Percentiles rank a stretch among this genome's conserved stretches.
Conservation (phyloP, 2,113 vertebrate species). For the Equus quagga region DNA sequence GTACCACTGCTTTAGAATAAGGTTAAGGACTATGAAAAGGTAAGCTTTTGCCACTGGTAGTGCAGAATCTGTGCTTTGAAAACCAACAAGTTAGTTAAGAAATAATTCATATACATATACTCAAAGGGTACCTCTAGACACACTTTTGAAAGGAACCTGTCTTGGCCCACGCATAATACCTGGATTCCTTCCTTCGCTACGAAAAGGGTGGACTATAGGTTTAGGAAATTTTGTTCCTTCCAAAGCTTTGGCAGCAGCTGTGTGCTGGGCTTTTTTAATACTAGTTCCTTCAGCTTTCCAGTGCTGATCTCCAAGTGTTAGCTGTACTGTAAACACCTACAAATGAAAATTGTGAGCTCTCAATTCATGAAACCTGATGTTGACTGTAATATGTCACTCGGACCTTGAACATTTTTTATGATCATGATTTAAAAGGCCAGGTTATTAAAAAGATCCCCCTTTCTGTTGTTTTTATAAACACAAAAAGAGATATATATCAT, state of each 20-base stretch:
- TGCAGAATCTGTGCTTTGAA: slow-evolving; percentile 55
- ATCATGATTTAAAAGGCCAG: slow-evolving; percentile 48
- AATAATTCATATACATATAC: slow-evolving; percentile 42
- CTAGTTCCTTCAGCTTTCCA: slow-evolving; percentile 97
- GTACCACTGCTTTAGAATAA: slow-evolving; percentile 15
- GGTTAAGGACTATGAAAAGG: slow-evolving; percentile 10
- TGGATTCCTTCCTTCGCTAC: slow-evolving; percentile 94
- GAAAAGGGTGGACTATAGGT: slow-evolving; percentile 91
- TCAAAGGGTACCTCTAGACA: slow-evolving; percentile 53
- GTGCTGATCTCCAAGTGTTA: slow-evolving; percentile 95
- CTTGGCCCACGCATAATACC: slow-evolving; percentile 83
- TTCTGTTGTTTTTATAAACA: slow-evolving; percentile 36
- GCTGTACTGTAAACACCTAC: slow-evolving; percentile 95
- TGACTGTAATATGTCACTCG: neutral
- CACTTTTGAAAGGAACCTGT: slow-evolving; percentile 60
- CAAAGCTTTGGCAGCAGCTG: slow-evolving; percentile 94
- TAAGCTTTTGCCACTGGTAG: slow-evolving; percentile 40
- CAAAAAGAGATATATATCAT: neutral
- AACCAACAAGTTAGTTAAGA: slow-evolving; percentile 34
- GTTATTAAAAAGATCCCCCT: neutral
- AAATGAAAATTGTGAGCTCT: slow-evolving; percentile 57
- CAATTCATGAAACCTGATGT: slow-evolving; percentile 49
- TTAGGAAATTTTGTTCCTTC: slow-evolving; percentile 94
- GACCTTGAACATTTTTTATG: slow-evolving; percentile 47
- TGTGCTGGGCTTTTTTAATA: slow-evolving; percentile 97